These are phyloP conservation scores for Leptura quadrifasciata DNA, from an alignment of 2,888 invertebrate species.

Conservation along the genomic window DNA sequence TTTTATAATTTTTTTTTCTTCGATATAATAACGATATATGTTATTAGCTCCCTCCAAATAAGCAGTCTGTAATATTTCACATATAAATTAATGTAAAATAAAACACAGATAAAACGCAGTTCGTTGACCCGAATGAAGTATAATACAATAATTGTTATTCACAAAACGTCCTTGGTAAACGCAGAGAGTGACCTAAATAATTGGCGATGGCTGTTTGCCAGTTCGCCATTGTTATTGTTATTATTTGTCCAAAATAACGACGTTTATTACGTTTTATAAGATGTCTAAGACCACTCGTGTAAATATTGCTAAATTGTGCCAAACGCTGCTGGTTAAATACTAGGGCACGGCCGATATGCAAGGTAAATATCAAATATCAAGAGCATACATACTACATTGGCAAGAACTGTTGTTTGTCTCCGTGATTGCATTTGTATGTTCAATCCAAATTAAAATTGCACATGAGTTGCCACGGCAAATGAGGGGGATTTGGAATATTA, in stretches of 20 bases:
- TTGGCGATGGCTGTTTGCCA: background rate
- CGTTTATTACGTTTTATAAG: slow-evolving; percentile 1
- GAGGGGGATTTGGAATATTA: background rate
- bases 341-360: slow-evolving; percentile 30
- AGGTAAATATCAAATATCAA: slow-evolving; percentile 29
- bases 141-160: slow-evolving; percentile 5
- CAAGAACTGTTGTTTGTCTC: slow-evolving; percentile 10
- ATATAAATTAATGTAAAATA: background rate
- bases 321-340: slow-evolving; percentile 24
- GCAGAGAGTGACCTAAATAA: slow-evolving; percentile 30
- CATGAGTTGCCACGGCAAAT: background rate
- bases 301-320: slow-evolving; percentile 30
- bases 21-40: too few species aligned
- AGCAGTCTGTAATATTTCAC: background rate
- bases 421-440: background rate
- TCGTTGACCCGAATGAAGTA: slow-evolving; percentile 9
- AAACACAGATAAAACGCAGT: background rate
- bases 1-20: too few species aligned
- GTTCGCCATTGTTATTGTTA: slow-evolving; percentile 13
- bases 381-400: slow-evolving; percentile 19
- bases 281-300: slow-evolving; percentile 9
- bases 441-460: slow-evolving; percentile 10
- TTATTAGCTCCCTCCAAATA: too few species aligned
- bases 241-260: slow-evolving; percentile 15
- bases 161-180: slow-evolving; percentile 16